phyloP scores from a whole-genome alignment of 2,888 invertebrate genomes.

The Cataglyphis livida region DNA sequence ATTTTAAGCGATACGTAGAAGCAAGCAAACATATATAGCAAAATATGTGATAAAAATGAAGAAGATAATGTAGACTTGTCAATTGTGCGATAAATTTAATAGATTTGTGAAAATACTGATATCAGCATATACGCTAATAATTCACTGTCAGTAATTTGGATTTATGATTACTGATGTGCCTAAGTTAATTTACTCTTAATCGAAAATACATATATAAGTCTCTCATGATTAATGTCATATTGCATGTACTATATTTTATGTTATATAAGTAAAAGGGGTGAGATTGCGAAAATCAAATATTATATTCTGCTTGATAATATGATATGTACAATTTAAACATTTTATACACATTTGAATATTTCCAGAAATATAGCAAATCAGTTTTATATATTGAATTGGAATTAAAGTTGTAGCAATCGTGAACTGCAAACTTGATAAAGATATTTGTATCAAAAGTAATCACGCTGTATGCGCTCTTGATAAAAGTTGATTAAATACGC shows the following conservation, averaged over 20 bases:
- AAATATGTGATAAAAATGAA: not conserved
- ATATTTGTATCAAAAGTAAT: not conserved
- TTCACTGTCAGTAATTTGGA: slow-evolving; percentile 16
- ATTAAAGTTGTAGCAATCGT: not conserved
- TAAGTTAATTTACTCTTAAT: slow-evolving; percentile 6
- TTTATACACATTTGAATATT: not conserved
- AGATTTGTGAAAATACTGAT: slow-evolving; percentile 33
- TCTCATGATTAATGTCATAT: slow-evolving; percentile 1
- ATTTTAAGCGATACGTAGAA: not conserved
- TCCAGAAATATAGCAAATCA: slow-evolving; percentile 2
- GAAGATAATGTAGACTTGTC: slow-evolving; percentile 12
- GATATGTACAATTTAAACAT: not conserved
- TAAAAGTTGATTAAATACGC: not conserved
- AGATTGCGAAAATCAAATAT: slow-evolving; percentile 17
- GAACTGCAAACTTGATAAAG: slow-evolving; percentile 4
- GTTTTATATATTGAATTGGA: not conserved
- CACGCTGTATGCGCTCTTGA: not conserved
- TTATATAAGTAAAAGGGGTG: not conserved
- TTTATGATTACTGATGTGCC: not conserved
- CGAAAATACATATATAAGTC: not conserved
- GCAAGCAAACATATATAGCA: not conserved
- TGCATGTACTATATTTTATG: not conserved
- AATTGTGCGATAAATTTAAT: not conserved
- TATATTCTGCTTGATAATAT: not conserved
- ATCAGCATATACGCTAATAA: slow-evolving; percentile 29